Evolutionary conservation across 2,888 invertebrate species (phyloP).

Genomic region (Phyllotreta striolata): DNA sequence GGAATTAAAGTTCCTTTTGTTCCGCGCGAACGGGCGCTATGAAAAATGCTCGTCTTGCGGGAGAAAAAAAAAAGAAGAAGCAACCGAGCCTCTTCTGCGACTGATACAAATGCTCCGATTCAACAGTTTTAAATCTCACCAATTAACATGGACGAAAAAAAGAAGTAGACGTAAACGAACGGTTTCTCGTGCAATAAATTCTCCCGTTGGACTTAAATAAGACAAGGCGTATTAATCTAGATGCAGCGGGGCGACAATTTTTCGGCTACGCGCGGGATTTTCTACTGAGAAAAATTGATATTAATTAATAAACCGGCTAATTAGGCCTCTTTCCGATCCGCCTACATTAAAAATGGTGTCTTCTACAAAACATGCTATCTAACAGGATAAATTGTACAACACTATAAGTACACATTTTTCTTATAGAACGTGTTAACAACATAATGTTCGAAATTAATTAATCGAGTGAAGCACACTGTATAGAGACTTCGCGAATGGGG

Average conservation of each 20-base stretch:
- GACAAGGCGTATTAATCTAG: slow-evolving; percentile 35
- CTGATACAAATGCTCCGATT: slow-evolving; percentile 33
- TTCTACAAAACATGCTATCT: too few relatives aligned
- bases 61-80: slow-evolving; percentile 16
- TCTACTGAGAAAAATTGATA: slow-evolving; percentile 25
- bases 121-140: slow-evolving; percentile 34
- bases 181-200: slow-evolving; percentile 35
- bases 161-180: slow-evolving; percentile 27
- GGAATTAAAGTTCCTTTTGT: slow-evolving; percentile 4
- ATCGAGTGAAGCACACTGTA: too few relatives aligned
- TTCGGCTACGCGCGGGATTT: slow-evolving; percentile 24
- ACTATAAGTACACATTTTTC: too few relatives aligned
- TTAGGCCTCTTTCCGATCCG: slow-evolving; percentile 1
- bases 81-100: slow-evolving; percentile 19
- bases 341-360: too few relatives aligned
- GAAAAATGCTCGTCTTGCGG: slow-evolving; percentile 15
- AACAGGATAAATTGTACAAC: too few relatives aligned
- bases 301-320: slow-evolving; percentile 27
- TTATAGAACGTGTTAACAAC: too few relatives aligned
- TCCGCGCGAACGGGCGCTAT: slow-evolving; percentile 11
- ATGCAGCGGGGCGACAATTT: slow-evolving; percentile 25
- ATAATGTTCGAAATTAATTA: too few relatives aligned
- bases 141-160: slow-evolving; percentile 39
- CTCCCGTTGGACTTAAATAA: slow-evolving; percentile 33
- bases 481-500: too few relatives aligned